Evolutionary conservation across 2,888 invertebrate species (phyloP).

Genomic region (Drosophila setosimentum): DNA sequence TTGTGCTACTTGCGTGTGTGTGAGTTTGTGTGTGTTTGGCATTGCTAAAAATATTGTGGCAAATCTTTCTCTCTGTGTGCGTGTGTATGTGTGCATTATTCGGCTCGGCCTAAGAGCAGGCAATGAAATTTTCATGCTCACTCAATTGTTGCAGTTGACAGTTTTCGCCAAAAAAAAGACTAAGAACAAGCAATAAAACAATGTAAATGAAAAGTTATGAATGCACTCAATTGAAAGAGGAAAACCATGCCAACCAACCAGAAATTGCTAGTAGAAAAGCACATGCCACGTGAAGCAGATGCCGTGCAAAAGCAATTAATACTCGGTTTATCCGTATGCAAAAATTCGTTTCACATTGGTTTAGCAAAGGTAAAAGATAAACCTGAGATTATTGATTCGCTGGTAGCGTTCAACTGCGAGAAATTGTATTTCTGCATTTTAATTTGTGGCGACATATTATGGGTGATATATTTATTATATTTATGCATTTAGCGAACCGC

Average conservation of each 20-base stretch:
- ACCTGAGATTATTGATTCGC: background rate
- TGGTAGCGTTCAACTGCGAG: background rate
- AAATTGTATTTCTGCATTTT: background rate
- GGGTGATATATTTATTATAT: background rate
- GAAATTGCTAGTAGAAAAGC: slow-evolving; percentile 6
- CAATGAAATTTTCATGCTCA: slow-evolving; percentile 66
- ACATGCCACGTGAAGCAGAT: slow-evolving; percentile 7
- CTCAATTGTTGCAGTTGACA: slow-evolving; percentile 60
- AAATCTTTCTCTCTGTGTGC: slow-evolving; percentile 26
- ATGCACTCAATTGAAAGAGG: slow-evolving; percentile 32
- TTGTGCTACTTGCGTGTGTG: slow-evolving; percentile 2
- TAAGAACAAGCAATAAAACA: slow-evolving; percentile 39
- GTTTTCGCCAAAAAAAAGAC: slow-evolving; percentile 17
- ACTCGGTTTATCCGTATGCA: too few relatives aligned
- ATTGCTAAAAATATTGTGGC: slow-evolving; percentile 49
- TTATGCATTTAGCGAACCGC: background rate
- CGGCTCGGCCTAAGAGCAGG: slow-evolving; percentile 59
- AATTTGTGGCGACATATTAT: background rate
- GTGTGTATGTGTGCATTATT: slow-evolving; percentile 42
- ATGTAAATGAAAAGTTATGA: slow-evolving; percentile 55
- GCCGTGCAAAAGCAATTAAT: slow-evolving; percentile 4
- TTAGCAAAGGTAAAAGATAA: background rate
- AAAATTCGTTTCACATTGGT: background rate
- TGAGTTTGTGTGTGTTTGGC: slow-evolving; percentile 9
- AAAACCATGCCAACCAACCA: background rate